Conservation (phyloP, 1,140 invertebrate species). For the Goniozus legneri region DNA sequence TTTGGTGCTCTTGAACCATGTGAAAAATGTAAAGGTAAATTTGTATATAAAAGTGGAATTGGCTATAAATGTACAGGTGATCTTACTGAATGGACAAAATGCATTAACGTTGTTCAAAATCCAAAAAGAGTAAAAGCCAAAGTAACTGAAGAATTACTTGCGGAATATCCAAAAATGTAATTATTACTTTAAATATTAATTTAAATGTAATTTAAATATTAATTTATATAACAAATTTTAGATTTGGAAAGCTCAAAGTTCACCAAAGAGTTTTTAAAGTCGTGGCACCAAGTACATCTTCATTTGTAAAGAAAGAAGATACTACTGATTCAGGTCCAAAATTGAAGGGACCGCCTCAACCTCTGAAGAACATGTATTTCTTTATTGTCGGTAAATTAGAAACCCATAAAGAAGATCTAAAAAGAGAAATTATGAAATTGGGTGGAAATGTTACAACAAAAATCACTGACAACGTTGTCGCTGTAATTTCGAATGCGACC, state of each 20-base stretch:
- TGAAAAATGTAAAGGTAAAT: constrained; percentile 75
- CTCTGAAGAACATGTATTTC: constrained; percentile 79
- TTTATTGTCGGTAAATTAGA: constrained; percentile 65
- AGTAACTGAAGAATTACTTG: constrained; percentile 67
- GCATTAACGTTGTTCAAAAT: constrained; percentile 67
- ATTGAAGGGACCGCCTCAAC: constrained; percentile 58
- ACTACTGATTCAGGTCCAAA: constrained; percentile 58
- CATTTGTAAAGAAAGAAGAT: constrained; percentile 58
- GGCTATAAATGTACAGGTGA: constrained; percentile 80
- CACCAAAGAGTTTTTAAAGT: constrained; percentile 62
- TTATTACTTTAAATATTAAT: neutral
- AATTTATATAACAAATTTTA: neutral
- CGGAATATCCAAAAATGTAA: constrained; percentile 62
- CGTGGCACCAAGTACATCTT: constrained; percentile 51
- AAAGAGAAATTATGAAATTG: constrained; percentile 66
- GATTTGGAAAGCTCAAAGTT: constrained; percentile 60
- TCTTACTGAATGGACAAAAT: constrained; percentile 89
- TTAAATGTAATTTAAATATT: neutral
- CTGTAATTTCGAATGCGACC: constrained; percentile 70
- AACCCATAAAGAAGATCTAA: constrained; percentile 63
- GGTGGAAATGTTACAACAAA: constrained; percentile 73
- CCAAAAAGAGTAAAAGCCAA: constrained; percentile 74
- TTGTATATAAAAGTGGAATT: constrained; percentile 65
- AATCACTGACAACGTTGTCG: constrained; percentile 65
- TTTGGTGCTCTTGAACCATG: constrained; percentile 84